These are phyloP conservation scores for Solen grandis DNA, from an alignment of 1,140 invertebrate genomes.

Conservation along the genomic window DNA sequence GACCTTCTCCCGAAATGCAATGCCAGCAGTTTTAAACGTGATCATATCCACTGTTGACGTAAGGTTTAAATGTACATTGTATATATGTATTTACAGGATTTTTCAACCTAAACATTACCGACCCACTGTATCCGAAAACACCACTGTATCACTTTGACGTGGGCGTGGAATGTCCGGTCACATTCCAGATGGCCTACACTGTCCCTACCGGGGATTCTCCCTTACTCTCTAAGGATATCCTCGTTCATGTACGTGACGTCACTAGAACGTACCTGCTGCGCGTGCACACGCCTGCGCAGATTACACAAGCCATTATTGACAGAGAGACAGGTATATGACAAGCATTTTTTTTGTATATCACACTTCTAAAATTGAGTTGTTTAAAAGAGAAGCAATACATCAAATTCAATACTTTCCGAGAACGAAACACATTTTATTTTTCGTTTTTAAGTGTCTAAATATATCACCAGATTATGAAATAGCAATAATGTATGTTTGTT, in stretches of 20 bases:
- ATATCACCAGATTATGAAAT: no score
- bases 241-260: constrained; percentile 13
- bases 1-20: no score
- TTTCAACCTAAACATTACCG: constrained; percentile 36
- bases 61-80: no score
- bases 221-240: constrained; percentile 32
- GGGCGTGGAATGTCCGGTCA: constrained; percentile 24
- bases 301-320: not conserved
- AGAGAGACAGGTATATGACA: not conserved
- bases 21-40: no score
- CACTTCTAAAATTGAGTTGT: no score
- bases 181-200: constrained; percentile 24
- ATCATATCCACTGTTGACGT: no score
- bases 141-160: constrained; percentile 47
- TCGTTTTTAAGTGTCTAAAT: no score
- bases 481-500: no score
- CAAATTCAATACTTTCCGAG: no score
- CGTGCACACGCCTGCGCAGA: constrained; percentile 18
- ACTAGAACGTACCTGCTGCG: constrained; percentile 1
- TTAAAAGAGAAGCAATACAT: no score
- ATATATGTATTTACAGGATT: constrained; percentile 47
- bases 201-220: constrained; percentile 33
- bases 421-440: no score
- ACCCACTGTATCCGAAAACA: constrained; percentile 19
- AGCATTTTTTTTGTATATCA: no score